These are phyloP conservation scores for Morus bassanus DNA, from an alignment of 2,797 vertebrate genomes.

Conservation along the genomic window DNA sequence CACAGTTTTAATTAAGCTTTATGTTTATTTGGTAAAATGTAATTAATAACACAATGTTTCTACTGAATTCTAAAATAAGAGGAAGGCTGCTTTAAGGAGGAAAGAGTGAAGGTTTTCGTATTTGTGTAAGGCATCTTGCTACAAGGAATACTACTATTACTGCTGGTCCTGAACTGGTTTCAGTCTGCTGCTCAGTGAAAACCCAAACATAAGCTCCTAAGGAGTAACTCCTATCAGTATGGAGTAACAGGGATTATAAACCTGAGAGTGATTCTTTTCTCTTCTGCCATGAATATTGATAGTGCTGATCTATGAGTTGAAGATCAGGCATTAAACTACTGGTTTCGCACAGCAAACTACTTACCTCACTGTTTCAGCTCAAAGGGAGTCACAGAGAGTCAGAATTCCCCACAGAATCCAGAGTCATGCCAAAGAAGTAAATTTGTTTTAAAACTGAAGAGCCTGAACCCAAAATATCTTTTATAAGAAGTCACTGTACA, in stretches of 20 bases:
- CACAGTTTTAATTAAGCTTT: not conserved
- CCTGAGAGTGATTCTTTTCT: not conserved
- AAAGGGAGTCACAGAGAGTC: not conserved
- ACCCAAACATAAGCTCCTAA: not conserved
- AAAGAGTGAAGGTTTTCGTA: not conserved
- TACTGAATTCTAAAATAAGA: not conserved
- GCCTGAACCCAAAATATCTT: not conserved
- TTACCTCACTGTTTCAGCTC: not conserved
- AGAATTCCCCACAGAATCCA: not conserved
- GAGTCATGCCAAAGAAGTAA: not conserved
- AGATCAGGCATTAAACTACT: not conserved
- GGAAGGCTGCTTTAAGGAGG: not conserved
- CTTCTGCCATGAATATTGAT: not conserved
- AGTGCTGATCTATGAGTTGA: not conserved
- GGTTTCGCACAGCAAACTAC: not conserved
- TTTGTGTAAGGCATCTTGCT: not conserved
- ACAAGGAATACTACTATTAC: not conserved
- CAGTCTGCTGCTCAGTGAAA: not conserved
- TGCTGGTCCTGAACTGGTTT: not conserved
- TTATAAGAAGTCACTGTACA: not conserved
- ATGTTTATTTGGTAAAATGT: not conserved
- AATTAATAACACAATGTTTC: not conserved
- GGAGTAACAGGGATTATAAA: not conserved
- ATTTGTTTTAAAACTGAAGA: not conserved
- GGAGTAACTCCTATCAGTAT: not conserved